phyloP scores from a whole-genome alignment of 2,888 invertebrate species.

The Calameuta filiformis region DNA sequence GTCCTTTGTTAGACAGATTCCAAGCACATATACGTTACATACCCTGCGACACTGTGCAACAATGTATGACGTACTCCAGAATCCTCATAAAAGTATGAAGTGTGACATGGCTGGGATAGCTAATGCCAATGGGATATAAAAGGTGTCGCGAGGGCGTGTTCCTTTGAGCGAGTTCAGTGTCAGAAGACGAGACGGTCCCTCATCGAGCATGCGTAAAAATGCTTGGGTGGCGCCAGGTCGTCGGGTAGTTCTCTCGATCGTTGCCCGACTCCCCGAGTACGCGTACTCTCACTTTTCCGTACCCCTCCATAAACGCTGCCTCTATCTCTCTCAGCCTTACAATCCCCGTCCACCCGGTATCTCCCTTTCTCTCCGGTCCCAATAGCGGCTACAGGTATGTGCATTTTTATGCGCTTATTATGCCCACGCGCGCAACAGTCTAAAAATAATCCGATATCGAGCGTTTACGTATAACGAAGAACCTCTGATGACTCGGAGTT shows the following conservation, averaged over 20 bases:
- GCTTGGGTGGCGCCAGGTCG: slow-evolving; percentile 46
- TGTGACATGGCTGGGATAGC: not conserved
- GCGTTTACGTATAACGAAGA: slow-evolving; percentile 1
- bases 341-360: slow-evolving; percentile 17
- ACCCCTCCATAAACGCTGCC: slow-evolving; percentile 14
- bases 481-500: not conserved
- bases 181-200: slow-evolving; percentile 41
- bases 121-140: not conserved
- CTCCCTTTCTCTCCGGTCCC: slow-evolving; percentile 21
- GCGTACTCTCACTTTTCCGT: slow-evolving; percentile 22
- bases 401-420: slow-evolving; percentile 55
- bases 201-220: slow-evolving; percentile 47
- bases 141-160: not conserved
- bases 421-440: slow-evolving; percentile 45
- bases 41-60: not conserved
- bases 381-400: slow-evolving; percentile 39
- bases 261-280: slow-evolving; percentile 27
- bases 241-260: slow-evolving; percentile 41
- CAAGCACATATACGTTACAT: not conserved
- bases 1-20: not conserved
- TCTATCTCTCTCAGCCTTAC: slow-evolving; percentile 22
- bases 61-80: not conserved
- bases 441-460: slow-evolving; percentile 52
- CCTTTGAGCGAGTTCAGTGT: slow-evolving; percentile 43
- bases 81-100: not conserved